Evolutionary conservation across 2,888 invertebrate genomes (phyloP).

Genomic region (Melanostoma scalare): DNA sequence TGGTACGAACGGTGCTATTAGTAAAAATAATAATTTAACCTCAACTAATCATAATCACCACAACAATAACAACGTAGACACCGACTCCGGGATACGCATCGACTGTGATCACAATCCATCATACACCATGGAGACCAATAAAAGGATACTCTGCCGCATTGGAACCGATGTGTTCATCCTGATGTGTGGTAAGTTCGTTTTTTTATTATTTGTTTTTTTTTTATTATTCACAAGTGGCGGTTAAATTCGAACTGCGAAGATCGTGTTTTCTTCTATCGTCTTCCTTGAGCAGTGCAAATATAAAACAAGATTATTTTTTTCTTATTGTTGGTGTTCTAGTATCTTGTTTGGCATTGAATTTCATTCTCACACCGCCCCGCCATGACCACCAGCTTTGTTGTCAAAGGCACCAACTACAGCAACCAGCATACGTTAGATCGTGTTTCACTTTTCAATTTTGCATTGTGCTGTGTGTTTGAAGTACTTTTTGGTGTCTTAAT

Average conservation of each 20-base stretch:
- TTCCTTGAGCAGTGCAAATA: neutral
- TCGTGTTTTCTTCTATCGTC: neutral
- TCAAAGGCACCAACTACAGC: neutral
- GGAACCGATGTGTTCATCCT: constrained; percentile 87
- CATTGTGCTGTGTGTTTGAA: constrained; percentile 12
- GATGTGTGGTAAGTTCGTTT: constrained; percentile 85
- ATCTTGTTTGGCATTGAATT: constrained; percentile 59
- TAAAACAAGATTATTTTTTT: neutral
- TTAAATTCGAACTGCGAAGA: neutral
- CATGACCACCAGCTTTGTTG: neutral
- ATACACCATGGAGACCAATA: constrained; percentile 80
- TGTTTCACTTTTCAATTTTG: constrained; percentile 64
- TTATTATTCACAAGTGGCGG: neutral
- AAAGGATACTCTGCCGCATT: constrained; percentile 85
- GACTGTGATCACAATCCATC: constrained; percentile 54
- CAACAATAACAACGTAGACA: constrained; percentile 75
- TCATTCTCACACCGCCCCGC: constrained; percentile 19
- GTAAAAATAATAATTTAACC: constrained; percentile 35
- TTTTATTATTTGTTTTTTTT: too few species aligned
- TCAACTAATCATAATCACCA: constrained; percentile 59
- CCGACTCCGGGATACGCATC: constrained; percentile 67
- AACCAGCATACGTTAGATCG: constrained; percentile 21
- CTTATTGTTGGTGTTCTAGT: neutral
- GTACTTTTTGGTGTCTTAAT: constrained; percentile 15
- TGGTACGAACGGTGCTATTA: constrained; percentile 56